These are phyloP conservation scores for Tachystola acroxantha DNA, from an alignment of 2,888 invertebrate genomes.

Conservation along the genomic window DNA sequence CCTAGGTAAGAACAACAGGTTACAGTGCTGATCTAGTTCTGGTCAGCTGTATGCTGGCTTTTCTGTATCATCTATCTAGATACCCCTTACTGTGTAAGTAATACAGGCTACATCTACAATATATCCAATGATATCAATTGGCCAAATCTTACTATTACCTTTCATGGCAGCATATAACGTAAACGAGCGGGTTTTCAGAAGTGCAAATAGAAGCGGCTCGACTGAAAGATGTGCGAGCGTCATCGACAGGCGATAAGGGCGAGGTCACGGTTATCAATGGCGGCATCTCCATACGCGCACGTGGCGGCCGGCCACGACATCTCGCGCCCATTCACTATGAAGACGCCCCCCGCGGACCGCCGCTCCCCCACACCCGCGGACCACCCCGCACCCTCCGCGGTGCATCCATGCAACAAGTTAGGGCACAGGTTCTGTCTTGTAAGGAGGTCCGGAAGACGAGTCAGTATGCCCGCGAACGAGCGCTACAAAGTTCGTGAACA, in stretches of 20 bases:
- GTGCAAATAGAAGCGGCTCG: not conserved
- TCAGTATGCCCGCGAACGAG: constrained; percentile 26
- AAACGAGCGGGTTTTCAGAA: too few species aligned
- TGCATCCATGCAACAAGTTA: constrained; percentile 78
- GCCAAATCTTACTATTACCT: too few species aligned
- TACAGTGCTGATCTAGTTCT: too few species aligned
- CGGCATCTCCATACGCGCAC: constrained; percentile 74
- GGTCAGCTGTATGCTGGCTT: too few species aligned
- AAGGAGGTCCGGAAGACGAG: constrained; percentile 54
- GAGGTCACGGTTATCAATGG: constrained; percentile 75
- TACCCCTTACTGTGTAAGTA: too few species aligned
- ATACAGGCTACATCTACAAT: too few species aligned
- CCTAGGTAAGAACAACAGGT: too few species aligned
- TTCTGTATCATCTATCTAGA: too few species aligned
- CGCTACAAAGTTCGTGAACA: constrained; percentile 4
- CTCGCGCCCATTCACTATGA: constrained; percentile 77
- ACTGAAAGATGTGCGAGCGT: constrained; percentile 36
- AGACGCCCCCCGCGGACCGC: constrained; percentile 45
- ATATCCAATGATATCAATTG: too few species aligned
- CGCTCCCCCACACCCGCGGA: constrained; percentile 30
- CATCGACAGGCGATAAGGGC: constrained; percentile 63
- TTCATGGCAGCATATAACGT: too few species aligned
- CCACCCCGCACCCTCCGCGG: constrained; percentile 51
- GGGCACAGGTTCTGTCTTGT: constrained; percentile 60
- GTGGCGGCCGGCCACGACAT: constrained; percentile 72